Evolutionary conservation across 1,140 invertebrate genomes (phyloP), one percentile per base, ranked within the genome.

Genomic region (Hydropsyche tenuis): DNA sequence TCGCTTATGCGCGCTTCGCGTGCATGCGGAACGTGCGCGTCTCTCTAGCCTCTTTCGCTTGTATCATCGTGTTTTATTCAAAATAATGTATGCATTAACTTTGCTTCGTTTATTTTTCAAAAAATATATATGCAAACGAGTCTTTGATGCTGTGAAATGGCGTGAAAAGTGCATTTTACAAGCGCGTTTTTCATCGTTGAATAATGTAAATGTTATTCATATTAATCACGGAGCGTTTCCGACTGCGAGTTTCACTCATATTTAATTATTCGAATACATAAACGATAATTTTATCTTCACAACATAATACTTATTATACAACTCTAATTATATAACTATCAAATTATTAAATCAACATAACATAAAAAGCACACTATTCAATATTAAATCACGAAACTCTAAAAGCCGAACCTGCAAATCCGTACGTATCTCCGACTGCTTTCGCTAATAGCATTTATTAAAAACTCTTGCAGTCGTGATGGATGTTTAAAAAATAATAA

Each of bases 381-480:
- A n/a, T n/a, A n/a, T n/a, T n/a, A n/a, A n/a, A n/a, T n/a, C n/a
- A n/a, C n/a, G n/a, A n/a, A n/a, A n/a, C n/a, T n/a, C n/a, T n/a
- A n/a, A n/a, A n/a, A n/a, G n/a, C 9, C 30, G 30, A 37, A 37
- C 30, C 3, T 9, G 9, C 30, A 37, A 37, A 37, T 37, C 30
- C 30, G 3, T 37, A 37, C 30, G 30, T 37, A 4, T 9, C 60
- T n/a, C 30, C 62, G 23, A 16, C 25, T 22, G 2, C 14, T 22
- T 65, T 16, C 27, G 30, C 37, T 76, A 73, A 76, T 70, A 76
- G 69, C 60, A 70, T 76, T 76, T 73, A 76, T 76, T 76, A 76
- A 76, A 74, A 76, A 75, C 63, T 60, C 75, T 70, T 46, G 25
- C 66, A 70, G 18, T 60, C 51, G 64, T 51, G 69, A 48, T 62